A percentile compares a stretch with the other conserved stretches of the same genome.
phyloP scores from a whole-genome alignment of 2,113 vertebrate genomes.

The Elephantulus edwardii region DNA sequence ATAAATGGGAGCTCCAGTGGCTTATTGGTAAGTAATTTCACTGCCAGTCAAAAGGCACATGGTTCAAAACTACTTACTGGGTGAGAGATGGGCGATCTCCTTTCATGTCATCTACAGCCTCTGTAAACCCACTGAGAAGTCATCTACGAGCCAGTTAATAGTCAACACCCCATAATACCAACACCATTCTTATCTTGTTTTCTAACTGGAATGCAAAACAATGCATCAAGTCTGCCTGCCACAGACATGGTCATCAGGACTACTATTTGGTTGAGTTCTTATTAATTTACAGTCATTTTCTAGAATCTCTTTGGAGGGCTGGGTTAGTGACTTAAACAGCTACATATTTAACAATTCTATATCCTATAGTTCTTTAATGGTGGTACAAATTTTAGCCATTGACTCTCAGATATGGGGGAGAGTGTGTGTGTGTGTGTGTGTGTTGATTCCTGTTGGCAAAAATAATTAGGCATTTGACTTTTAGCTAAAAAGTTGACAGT shows the following conservation, averaged over 20 bases:
- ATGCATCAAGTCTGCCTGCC: background rate
- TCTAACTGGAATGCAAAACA: background rate
- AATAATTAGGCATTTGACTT: background rate
- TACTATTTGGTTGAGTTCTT: background rate
- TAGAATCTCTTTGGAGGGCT: background rate
- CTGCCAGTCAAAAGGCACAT: too few relatives aligned
- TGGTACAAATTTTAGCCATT: background rate
- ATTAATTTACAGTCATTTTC: background rate
- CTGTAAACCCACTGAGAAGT: too few relatives aligned
- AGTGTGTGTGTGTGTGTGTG: too few relatives aligned
- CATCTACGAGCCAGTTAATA: too few relatives aligned
- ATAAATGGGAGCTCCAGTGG: too few relatives aligned
- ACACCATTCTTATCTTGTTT: background rate
- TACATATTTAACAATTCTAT: background rate
- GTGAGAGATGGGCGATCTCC: too few relatives aligned
- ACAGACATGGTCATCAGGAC: background rate
- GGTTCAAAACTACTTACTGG: too few relatives aligned
- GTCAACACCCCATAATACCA: too few relatives aligned
- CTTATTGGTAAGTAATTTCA: too few relatives aligned
- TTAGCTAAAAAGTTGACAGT: too few relatives aligned
- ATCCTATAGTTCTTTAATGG: background rate
- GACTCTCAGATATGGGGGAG: background rate
- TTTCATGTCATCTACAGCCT: too few relatives aligned
- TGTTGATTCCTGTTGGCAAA: background rate
- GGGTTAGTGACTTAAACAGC: background rate